These are phyloP conservation scores for Nycticorax nycticorax DNA, from an alignment of 2,113 vertebrate species.

Conservation along the genomic window DNA sequence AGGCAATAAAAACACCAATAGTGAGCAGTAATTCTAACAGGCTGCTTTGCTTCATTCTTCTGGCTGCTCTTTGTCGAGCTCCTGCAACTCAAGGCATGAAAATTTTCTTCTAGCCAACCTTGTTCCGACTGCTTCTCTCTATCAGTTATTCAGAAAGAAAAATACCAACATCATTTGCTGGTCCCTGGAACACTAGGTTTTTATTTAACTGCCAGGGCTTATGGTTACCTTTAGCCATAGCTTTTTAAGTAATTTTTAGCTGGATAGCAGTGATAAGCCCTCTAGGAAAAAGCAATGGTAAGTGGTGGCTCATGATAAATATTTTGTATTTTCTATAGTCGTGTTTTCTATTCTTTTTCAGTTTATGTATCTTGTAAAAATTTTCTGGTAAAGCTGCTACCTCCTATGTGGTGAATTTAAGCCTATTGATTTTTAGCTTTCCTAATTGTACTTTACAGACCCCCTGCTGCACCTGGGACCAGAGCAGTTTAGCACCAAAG, in stretches of 20 bases:
- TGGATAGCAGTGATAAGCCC: neutral
- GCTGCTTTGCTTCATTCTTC: neutral
- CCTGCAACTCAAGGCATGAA: neutral
- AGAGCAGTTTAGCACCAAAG: neutral
- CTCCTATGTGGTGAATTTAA: neutral
- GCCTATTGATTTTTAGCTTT: constrained; percentile 22
- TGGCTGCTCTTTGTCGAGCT: neutral
- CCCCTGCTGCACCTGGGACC: neutral
- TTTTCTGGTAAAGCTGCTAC: constrained; percentile 14
- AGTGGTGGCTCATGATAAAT: neutral
- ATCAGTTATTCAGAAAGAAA: neutral
- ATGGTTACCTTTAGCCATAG: constrained; percentile 1
- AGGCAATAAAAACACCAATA: neutral
- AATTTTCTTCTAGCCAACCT: neutral
- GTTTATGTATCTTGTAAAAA: neutral
- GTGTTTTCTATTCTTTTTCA: neutral
- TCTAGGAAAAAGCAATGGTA: neutral
- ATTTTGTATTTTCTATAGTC: neutral
- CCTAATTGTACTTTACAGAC: constrained; percentile 25
- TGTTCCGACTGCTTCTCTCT: neutral
- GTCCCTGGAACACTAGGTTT: neutral
- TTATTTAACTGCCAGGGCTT: neutral
- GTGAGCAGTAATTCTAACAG: neutral
- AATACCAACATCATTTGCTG: neutral
- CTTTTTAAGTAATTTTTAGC: constrained; percentile 6